Evolutionary conservation across 2,113 vertebrate species (phyloP), one percentile per base, ranked within the genome.

Genomic region (Anser cygnoides): DNA sequence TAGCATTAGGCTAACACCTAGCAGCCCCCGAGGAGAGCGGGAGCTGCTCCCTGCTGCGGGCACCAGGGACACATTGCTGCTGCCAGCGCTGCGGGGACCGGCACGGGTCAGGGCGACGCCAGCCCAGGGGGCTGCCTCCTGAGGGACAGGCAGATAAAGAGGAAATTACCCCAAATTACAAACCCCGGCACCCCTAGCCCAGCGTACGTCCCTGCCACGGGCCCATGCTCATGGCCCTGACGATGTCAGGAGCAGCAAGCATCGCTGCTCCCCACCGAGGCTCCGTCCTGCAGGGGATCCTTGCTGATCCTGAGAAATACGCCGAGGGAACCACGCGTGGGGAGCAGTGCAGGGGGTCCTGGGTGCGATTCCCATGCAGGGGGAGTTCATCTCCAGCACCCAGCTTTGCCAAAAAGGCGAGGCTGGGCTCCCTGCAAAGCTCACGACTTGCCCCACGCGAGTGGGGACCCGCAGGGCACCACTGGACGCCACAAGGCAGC

Each of bases 301-400:
- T 31, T 18, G 49, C 0, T 52, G 50, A 52, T 50, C 49, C 49
- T 25, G 49, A 50, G 25, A 50, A 50, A 50, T 13, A 50, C 49
- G 2, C 49, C 49, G 6, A 50, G 49, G 49, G 22, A 50, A 50
- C 11, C 22, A 13, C 22, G 6, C 11, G 6, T 33, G 73, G 43
- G 61, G 28, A 74, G 10, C 2, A 0, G 28, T 52, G 54, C 41
- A 73, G 35, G 49, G 54, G 73, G 49, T 22, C 19, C 11, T 2
- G 26, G 13, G 5, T 0, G 0, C 0, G 0, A 74, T 57, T 61
- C 54, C 49, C 23, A 33, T 2, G 0, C 13, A n/a, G 50, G 25
- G 7, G 54, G 68, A 23, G 39, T 89, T 75, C 28, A 59, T 18
- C 29, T 54, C 4, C 3, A 28, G 13, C 20, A 66, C 15, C 7